Evolutionary conservation across 2,888 invertebrate species (phyloP).

Genomic region (Bibio marci): DNA sequence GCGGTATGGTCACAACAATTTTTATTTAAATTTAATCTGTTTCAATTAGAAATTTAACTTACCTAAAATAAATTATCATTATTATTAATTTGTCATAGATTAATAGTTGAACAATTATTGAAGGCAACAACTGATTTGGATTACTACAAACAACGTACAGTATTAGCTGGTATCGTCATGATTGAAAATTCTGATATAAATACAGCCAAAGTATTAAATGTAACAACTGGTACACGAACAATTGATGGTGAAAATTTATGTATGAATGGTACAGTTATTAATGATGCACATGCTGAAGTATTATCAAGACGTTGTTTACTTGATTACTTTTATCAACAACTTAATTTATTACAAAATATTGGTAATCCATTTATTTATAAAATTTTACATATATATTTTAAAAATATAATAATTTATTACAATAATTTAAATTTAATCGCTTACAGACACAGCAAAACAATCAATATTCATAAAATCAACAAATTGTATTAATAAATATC

Average conservation of each 20-base stretch:
- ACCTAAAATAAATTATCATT: too few relatives aligned
- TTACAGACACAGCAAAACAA: conserved; percentile 4
- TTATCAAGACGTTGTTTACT: conserved; percentile 68
- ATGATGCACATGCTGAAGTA: conserved; percentile 97
- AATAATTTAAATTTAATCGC: too few relatives aligned
- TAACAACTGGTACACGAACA: conserved; percentile 88
- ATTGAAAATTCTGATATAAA: conserved; percentile 41
- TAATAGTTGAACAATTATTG: too few relatives aligned
- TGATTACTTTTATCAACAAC: conserved; percentile 61
- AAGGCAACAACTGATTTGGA: too few relatives aligned
- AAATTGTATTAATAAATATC: conserved; percentile 27
- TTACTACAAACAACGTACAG: conserved; percentile 70
- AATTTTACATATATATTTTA: too few relatives aligned
- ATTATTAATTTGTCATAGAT: too few relatives aligned
- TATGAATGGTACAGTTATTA: conserved; percentile 66
- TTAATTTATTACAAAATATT: conserved; percentile 42
- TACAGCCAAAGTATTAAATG: conserved; percentile 39
- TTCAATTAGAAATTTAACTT: too few relatives aligned
- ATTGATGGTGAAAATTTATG: conserved; percentile 87
- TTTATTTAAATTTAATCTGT: too few relatives aligned
- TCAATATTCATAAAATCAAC: conserved; percentile 6
- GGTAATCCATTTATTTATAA: conserved; percentile 23
- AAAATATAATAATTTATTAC: not conserved
- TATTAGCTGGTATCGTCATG: conserved; percentile 87
- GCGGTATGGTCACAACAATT: too few relatives aligned